A percentile compares a stretch with the other conserved stretches of the same genome.
These are phyloP conservation scores for Pontoporia blainvillei DNA, from an alignment of 2,113 vertebrate species.

Conservation along the genomic window DNA sequence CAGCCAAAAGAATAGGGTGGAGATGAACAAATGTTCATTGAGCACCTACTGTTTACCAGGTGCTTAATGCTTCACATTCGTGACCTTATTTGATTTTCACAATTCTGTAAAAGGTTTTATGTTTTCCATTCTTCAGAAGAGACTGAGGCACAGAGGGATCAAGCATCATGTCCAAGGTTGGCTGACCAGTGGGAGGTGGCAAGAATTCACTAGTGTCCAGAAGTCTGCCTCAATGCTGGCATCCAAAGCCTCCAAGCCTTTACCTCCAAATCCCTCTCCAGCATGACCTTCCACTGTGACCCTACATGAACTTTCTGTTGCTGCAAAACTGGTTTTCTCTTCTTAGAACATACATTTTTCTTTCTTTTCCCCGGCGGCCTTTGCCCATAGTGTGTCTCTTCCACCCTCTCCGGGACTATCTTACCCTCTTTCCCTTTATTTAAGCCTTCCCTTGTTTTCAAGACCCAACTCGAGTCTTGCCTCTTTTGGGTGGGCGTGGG, in stretches of 20 bases:
- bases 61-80: background rate
- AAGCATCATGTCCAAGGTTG: background rate
- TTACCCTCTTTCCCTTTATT: background rate
- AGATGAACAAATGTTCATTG: background rate
- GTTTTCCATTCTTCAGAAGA: background rate
- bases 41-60: background rate
- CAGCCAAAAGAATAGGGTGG: background rate
- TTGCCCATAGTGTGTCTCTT: background rate
- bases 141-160: background rate
- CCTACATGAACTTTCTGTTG: too few species aligned
- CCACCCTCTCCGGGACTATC: background rate
- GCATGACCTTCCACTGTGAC: background rate
- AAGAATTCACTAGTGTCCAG: background rate
- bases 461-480: background rate
- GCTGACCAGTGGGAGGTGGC: background rate
- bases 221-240: background rate
- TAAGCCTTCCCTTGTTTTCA: background rate
- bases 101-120: background rate
- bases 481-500: background rate
- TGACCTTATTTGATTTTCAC: background rate
- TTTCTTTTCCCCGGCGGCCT: background rate
- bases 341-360: background rate
- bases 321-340: background rate
- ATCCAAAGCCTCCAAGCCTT: background rate
- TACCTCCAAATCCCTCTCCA: fast-evolving